Evolutionary conservation across 2,113 vertebrate genomes (phyloP).

Genomic region (Butorides virescens): DNA sequence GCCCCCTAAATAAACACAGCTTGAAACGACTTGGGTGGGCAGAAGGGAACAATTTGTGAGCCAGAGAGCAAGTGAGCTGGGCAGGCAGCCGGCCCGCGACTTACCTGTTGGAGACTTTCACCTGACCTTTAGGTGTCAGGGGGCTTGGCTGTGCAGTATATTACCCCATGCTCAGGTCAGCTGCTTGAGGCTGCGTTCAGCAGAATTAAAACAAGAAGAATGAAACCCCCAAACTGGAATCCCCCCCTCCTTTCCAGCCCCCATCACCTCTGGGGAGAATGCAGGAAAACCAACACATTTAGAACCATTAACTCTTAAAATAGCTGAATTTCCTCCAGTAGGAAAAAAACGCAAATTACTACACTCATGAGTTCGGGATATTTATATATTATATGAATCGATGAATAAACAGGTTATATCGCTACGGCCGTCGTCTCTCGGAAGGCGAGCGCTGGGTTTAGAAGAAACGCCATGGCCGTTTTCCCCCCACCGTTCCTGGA

Average conservation of each 20-base stretch:
- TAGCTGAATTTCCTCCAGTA: conserved; percentile 52
- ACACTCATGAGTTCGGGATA: conserved; percentile 15
- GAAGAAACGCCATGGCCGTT: background rate
- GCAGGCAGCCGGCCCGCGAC: background rate
- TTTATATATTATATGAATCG: conserved; percentile 26
- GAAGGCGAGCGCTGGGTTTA: background rate
- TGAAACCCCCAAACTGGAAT: conserved; percentile 5
- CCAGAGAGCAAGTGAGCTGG: background rate
- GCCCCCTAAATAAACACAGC: conserved; percentile 55
- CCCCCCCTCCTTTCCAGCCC: conserved; percentile 1
- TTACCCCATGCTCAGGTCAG: background rate
- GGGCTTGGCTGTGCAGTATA: background rate
- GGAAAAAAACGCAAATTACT: conserved; percentile 11
- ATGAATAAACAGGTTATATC: conserved; percentile 16
- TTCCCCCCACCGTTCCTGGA: background rate
- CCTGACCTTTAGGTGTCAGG: conserved; percentile 48
- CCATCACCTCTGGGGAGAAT: conserved; percentile 51
- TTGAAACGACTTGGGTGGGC: conserved; percentile 73
- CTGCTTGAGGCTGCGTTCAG: background rate
- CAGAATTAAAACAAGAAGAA: conserved; percentile 8
- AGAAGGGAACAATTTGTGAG: conserved; percentile 55
- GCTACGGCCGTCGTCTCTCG: background rate
- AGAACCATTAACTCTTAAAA: conserved; percentile 63
- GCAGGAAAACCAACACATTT: conserved; percentile 73
- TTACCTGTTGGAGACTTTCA: conserved; percentile 37